Conservation (phyloP, 2,797 vertebrate genomes). For the Odontamblyopus lacepedii region DNA sequence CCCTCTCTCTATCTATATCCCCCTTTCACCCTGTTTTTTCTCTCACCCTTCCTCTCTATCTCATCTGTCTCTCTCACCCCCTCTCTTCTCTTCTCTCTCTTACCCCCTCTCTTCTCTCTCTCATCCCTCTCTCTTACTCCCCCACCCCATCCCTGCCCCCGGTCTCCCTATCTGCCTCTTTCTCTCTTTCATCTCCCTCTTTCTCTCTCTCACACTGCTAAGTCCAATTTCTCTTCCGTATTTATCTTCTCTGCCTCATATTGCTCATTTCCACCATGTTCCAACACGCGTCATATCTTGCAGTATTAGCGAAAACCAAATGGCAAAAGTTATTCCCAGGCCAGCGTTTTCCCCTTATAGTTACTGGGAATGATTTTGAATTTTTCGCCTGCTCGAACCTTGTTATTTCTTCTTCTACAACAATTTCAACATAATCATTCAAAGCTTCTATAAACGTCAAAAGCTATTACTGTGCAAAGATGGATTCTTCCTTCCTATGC, state of each 20-base stretch:
- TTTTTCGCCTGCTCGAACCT: neutral
- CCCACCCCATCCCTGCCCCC: neutral
- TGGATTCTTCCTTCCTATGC: constrained; percentile 21
- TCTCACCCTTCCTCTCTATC: constrained; percentile 2
- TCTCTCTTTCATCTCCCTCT: neutral
- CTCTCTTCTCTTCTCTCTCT: neutral
- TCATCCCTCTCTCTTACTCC: neutral
- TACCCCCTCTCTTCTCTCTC: constrained; percentile 4
- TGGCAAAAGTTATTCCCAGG: constrained; percentile 30
- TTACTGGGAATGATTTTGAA: constrained; percentile 24
- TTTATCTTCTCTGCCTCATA: constrained; percentile 58
- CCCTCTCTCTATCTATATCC: neutral
- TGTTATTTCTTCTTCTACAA: constrained; percentile 15
- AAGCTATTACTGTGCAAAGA: constrained; percentile 2
- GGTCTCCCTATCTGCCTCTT: neutral
- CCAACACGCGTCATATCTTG: constrained; percentile 49
- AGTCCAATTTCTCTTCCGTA: constrained; percentile 35
- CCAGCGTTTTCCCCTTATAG: neutral
- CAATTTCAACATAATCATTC: constrained; percentile 11
- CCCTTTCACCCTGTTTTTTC: neutral
- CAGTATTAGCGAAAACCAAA: constrained; percentile 38
- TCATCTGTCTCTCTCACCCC: neutral
- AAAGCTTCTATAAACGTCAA: constrained; percentile 13
- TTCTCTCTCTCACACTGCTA: constrained; percentile 10
- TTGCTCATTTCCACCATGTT: constrained; percentile 47